These are phyloP conservation scores for Danaus melanippus DNA, from an alignment of 1,140 invertebrate genomes.

Conservation along the genomic window DNA sequence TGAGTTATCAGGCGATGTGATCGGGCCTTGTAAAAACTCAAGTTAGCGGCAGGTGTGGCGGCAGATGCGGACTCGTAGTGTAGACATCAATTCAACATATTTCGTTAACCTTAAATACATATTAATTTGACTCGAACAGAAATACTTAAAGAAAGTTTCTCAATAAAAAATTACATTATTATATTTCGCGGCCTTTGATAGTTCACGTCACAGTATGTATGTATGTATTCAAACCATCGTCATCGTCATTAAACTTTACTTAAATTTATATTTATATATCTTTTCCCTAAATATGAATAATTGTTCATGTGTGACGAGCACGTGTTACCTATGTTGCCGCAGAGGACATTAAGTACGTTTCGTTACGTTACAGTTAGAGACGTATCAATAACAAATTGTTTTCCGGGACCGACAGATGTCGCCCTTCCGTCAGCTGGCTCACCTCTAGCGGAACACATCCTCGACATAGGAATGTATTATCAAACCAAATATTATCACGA, in stretches of 20 bases:
- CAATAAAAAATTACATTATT: too few relatives aligned
- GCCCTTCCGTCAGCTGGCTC: slow-evolving; percentile 55
- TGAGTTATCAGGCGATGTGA: slow-evolving; percentile 34
- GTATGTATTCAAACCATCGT: too few relatives aligned
- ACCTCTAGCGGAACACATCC: slow-evolving; percentile 13
- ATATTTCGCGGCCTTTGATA: too few relatives aligned
- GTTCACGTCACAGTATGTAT: too few relatives aligned
- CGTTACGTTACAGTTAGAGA: slow-evolving; percentile 29
- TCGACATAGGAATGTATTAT: not conserved
- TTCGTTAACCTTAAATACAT: slow-evolving; percentile 30
- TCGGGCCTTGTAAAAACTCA: slow-evolving; percentile 40
- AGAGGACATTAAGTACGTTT: slow-evolving; percentile 29
- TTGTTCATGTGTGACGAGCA: slow-evolving; percentile 25
- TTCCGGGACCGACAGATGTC: slow-evolving; percentile 63
- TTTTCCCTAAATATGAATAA: too few relatives aligned
- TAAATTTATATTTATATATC: too few relatives aligned
- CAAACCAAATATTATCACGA: not conserved
- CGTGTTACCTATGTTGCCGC: slow-evolving; percentile 28
- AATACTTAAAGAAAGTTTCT: too few relatives aligned
- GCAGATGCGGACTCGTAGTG: slow-evolving; percentile 35
- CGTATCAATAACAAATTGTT: slow-evolving; percentile 52
- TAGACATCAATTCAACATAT: slow-evolving; percentile 21
- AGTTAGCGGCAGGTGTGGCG: slow-evolving; percentile 45
- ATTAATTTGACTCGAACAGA: not conserved
- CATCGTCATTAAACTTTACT: too few relatives aligned